A percentile compares a stretch with the other conserved stretches of the same genome.
Evolutionary conservation across 2,113 vertebrate genomes (phyloP).

Genomic region (Diadophis punctatus): DNA sequence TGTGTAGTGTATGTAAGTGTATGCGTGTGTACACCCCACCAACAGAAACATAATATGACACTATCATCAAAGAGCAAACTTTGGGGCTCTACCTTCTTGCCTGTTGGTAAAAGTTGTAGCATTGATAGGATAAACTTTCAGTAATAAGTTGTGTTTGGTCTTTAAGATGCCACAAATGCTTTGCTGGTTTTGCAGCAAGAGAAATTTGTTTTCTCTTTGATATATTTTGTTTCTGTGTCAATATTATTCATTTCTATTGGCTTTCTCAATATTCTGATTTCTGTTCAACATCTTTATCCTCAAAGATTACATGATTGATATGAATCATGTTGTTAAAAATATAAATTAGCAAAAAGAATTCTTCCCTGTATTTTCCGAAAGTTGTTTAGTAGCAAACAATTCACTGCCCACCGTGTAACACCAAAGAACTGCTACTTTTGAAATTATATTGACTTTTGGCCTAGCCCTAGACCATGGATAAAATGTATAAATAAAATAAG

Average conservation of each 20-base stretch:
- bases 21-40: no score
- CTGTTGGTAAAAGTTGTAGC: neutral
- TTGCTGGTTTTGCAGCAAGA: neutral
- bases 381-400: neutral
- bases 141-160: neutral
- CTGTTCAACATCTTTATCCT: neutral
- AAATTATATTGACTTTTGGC: neutral
- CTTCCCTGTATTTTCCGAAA: neutral
- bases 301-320: neutral
- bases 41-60: neutral
- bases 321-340: neutral
- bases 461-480: neutral
- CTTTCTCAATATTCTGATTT: neutral
- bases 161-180: neutral
- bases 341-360: neutral
- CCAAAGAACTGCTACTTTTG: neutral
- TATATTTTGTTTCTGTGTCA: neutral
- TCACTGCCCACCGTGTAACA: neutral
- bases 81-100: neutral
- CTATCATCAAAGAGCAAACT: neutral
- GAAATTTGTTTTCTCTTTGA: neutral
- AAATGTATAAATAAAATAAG: neutral
- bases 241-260: neutral
- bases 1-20: neutral
- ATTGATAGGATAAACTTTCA: neutral